These are phyloP conservation scores for Perizoma flavofasciatum DNA, from an alignment of 2,888 invertebrate species.

Conservation along the genomic window DNA sequence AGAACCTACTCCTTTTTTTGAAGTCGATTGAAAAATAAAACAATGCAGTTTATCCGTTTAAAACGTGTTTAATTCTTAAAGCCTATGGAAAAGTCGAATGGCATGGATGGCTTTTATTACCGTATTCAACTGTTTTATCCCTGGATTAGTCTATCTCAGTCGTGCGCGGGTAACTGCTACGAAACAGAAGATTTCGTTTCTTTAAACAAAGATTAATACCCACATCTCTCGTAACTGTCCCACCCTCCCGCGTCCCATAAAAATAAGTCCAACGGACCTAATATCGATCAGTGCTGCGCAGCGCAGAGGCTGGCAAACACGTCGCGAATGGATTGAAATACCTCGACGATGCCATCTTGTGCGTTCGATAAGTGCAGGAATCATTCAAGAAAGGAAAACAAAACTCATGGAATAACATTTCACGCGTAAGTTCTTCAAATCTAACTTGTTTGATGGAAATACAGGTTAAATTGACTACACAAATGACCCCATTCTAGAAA, in stretches of 20 bases:
- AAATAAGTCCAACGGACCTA: conserved; percentile 23
- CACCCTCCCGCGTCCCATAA: conserved; percentile 2
- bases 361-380: conserved; percentile 26
- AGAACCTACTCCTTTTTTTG: no score
- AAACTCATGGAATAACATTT: conserved; percentile 23
- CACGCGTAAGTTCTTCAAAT: conserved; percentile 21
- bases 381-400: conserved; percentile 19
- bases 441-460: not conserved
- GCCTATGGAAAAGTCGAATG: no score
- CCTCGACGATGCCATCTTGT: conserved; percentile 29
- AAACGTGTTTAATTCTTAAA: no score
- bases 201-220: no score
- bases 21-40: no score
- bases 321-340: not conserved
- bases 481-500: no score
- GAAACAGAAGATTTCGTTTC: no score
- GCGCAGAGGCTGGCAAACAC: conserved; percentile 3
- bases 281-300: conserved; percentile 6
- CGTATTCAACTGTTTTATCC: no score
- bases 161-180: no score
- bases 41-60: no score
- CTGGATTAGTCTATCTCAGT: no score
- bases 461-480: not conserved
- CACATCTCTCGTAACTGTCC: not conserved
- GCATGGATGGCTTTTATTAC: no score